These are phyloP conservation scores for Cavia aperea DNA, from an alignment of 2,113 vertebrate genomes.

Conservation along the genomic window DNA sequence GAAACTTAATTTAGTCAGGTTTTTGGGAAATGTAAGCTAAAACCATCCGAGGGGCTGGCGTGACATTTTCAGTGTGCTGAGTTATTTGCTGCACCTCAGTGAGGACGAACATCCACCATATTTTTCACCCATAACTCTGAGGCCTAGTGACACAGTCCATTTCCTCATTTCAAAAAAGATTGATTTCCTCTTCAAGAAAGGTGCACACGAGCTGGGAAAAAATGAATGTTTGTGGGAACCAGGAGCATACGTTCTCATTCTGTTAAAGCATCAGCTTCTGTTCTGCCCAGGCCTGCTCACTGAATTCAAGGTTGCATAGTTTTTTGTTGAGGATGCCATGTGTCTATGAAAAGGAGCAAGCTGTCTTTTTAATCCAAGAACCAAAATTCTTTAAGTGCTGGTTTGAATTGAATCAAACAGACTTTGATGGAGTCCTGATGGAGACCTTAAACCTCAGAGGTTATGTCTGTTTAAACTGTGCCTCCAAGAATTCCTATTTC, in stretches of 20 bases:
- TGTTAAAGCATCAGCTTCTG: constrained; percentile 26
- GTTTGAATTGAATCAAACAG: background rate
- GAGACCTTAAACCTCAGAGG: background rate
- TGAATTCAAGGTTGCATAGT: constrained; percentile 39
- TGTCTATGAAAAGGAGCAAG: constrained; percentile 38
- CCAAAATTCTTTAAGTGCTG: constrained; percentile 48
- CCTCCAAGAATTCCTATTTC: background rate
- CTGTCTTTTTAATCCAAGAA: constrained; percentile 51
- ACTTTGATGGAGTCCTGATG: too few species aligned
- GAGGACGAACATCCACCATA: constrained; percentile 9
- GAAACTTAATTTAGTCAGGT: background rate
- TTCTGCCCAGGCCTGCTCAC: constrained; percentile 22
- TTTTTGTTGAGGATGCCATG: constrained; percentile 19
- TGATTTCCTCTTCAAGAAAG: constrained; percentile 32
- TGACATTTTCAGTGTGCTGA: background rate
- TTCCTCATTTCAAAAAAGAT: constrained; percentile 60
- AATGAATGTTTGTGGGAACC: constrained; percentile 44
- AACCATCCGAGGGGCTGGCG: background rate
- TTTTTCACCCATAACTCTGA: constrained; percentile 53
- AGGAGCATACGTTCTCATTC: constrained; percentile 11
- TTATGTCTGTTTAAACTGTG: background rate
- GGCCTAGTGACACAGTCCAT: constrained; percentile 51
- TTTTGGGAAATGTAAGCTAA: background rate
- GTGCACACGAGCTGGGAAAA: constrained; percentile 10
- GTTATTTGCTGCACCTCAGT: constrained; percentile 20